Evolutionary conservation across 2,888 invertebrate genomes (phyloP), one percentile per base, ranked within the genome.

Genomic region (Himalopsyche japonica): DNA sequence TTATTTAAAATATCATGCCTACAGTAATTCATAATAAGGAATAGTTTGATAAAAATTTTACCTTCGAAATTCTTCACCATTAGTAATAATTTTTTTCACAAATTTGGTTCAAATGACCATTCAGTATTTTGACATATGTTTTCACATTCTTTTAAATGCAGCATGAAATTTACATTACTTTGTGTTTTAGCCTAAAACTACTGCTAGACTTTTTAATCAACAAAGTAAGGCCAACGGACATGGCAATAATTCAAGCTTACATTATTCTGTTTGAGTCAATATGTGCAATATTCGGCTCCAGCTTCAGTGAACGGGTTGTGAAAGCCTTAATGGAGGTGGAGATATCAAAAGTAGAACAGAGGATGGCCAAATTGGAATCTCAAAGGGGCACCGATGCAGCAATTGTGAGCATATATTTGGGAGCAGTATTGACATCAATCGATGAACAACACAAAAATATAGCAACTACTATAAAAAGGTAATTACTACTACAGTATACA

Each of bases 221-320:
- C 88, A 92, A 91, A 82, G 89, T 94, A 0, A 93, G 48, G 89
- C 91, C 4, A 92, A 93, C 86, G 93, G 93, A 85, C 49, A 34
- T 49, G 15, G 37, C 24, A 3, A 24, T 83, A 24, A 64, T 82
- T 18, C 81, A 27, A 6, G 79, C 85, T 18, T 82, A 76, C 76
- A 91, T 94, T 64, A 90, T 91, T 76, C 92, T 94, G 84, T 93
- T 94, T 88, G 91, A 92, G 76, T 91, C 92, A 37, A 90, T 95
- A 80, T 94, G 95, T 87, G 91, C 94, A 30, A 94, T 94, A 82
- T 96, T 96, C 89, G 95, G 96, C 8, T 91, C 91, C 85, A 92
- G 93, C 64, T 95, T 96, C 89, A 93, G 94, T 0, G 89, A 89
- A 82, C 90, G 90, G 30, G 92, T 94, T 89, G 89, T 95, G 79